These are phyloP conservation scores for Labroides dimidiatus DNA, from an alignment of 2,797 vertebrate genomes.

Conservation along the genomic window DNA sequence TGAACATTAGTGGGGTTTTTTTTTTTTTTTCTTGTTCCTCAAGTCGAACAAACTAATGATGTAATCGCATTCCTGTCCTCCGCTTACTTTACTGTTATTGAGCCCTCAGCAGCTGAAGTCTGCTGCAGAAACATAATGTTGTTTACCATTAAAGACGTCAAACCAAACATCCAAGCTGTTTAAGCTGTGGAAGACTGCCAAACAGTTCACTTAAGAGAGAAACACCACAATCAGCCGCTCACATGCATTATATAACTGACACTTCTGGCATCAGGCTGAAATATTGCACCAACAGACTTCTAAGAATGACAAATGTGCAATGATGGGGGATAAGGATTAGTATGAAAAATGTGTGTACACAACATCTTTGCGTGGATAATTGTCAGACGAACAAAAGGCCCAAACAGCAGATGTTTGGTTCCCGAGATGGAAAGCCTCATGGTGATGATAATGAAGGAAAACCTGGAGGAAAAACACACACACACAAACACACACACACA, in stretches of 20 bases:
- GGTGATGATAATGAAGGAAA: constrained; percentile 70
- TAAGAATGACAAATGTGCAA: constrained; percentile 61
- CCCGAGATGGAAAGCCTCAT: constrained; percentile 56
- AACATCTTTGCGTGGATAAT: constrained; percentile 70
- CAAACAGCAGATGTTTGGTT: constrained; percentile 79
- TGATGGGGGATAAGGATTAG: constrained; percentile 70
- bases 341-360: constrained; percentile 66
- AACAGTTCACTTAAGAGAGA: constrained; percentile 26
- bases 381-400: constrained; percentile 69
- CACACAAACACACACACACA: constrained; percentile 20
- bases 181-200: constrained; percentile 38
- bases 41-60: constrained; percentile 32
- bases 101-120: constrained; percentile 45
- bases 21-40: constrained; percentile 21
- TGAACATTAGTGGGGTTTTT: constrained; percentile 26
- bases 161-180: constrained; percentile 37
- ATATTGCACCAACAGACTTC: constrained; percentile 50
- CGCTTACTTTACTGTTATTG: constrained; percentile 50
- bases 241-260: constrained; percentile 53
- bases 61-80: constrained; percentile 46
- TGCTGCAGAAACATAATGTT: constrained; percentile 48
- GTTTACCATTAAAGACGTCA: constrained; percentile 53
- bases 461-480: constrained; percentile 27
- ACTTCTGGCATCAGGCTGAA: constrained; percentile 38
- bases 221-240: constrained; percentile 32